Evolutionary conservation across 2,113 vertebrate genomes (phyloP).

Genomic region (Gasterosteus aculeatus): DNA sequence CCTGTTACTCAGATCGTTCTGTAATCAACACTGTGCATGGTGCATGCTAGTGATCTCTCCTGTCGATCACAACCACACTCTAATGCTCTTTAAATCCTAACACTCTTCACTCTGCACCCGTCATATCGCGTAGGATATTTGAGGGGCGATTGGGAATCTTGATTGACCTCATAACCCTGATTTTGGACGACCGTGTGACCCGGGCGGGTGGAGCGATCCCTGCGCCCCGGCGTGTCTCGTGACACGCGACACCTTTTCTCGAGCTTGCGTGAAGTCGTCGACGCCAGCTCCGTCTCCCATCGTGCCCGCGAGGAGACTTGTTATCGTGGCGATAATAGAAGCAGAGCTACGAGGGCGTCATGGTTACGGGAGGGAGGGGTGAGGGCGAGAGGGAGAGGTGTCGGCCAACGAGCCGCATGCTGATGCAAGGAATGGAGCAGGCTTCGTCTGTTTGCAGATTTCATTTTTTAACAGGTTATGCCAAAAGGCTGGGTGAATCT

Average conservation of each 20-base stretch:
- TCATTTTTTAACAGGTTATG: slow-evolving; percentile 5
- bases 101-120: not conserved
- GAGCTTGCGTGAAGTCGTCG: slow-evolving; percentile 3
- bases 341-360: slow-evolving; percentile 30
- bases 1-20: not conserved
- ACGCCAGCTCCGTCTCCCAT: slow-evolving; percentile 1
- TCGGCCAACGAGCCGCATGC: slow-evolving; percentile 21
- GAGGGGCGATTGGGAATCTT: slow-evolving; percentile 44
- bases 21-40: slow-evolving; percentile 10
- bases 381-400: slow-evolving; percentile 2
- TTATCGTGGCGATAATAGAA: slow-evolving; percentile 31
- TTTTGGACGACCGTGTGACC: slow-evolving; percentile 63
- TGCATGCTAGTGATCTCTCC: slow-evolving; percentile 3
- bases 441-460: slow-evolving; percentile 12
- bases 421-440: not conserved
- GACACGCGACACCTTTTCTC: slow-evolving; percentile 22
- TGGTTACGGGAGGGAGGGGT: slow-evolving; percentile 28
- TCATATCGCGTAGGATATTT: slow-evolving; percentile 3
- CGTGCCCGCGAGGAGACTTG: slow-evolving; percentile 7
- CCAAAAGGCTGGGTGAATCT: slow-evolving; percentile 4
- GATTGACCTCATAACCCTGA: slow-evolving; percentile 58
- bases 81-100: not conserved
- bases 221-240: slow-evolving; percentile 42
- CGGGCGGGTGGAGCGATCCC: slow-evolving; percentile 16
- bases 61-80: not conserved